Evolutionary conservation across 1,140 invertebrate genomes (phyloP), one percentile per base, ranked within the genome.

Genomic region (Drosophila athabasca): DNA sequence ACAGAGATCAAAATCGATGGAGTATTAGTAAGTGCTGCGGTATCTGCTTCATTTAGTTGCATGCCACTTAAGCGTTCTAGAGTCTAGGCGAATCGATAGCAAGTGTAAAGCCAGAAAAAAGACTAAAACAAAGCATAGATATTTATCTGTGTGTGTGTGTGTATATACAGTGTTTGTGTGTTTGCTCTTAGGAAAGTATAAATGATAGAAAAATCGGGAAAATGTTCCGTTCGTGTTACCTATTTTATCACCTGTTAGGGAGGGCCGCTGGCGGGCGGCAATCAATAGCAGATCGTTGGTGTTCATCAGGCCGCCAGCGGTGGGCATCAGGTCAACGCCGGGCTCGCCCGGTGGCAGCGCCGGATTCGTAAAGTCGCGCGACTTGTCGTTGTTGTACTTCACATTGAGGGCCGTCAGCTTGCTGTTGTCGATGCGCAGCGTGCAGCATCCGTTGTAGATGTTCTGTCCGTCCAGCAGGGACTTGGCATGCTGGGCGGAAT

Each of bases 311-410:
- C 95, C 94, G 64, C 94, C 93, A 60, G 93, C 93, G 29, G 94
- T 93, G 49, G 93, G 94, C 62, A 95, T 92, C 41, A 94, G 93
- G 44, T 94, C 93, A 2, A 94, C 94, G 67, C 95, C 95, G 45
- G 95, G 92, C 68, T 99, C 98, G 22, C 99, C 98, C 48, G 97
- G 97, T 0, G 98, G 98, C 89, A 99, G 94, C 87, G 95, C 96
- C 24, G 98, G 98, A 93, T 99, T 99, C 70, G 98, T 99, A 93
- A 98, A 99, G 93, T 99, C 99, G 50, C 99, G 94, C 54, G 97
- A 98, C 93, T 99, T 99, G 93, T 99, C 99, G 93, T 99, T 99
- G 94, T 99, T 99, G 94, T 98, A 99, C 92, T 99, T 99, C 39
- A 99, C 98, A 93, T 99, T 99, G 68, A 99, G 94, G 66, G 96